Conservation (phyloP, 2,888 invertebrate species). For the Cetonia aurata region DNA sequence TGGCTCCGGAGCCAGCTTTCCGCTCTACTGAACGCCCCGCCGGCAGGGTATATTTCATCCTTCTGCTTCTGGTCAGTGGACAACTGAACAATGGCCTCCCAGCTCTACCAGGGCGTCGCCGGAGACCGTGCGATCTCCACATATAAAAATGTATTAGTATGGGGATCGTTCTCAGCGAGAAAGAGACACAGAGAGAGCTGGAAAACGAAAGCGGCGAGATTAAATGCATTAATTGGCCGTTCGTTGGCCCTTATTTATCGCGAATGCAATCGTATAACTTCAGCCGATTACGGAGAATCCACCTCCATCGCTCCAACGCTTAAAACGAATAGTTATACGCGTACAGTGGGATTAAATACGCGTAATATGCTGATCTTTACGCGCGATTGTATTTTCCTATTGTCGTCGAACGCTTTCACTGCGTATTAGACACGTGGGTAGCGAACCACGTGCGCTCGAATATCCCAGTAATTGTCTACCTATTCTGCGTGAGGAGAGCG, state of each 20-base stretch:
- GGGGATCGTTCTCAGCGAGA: too few relatives aligned
- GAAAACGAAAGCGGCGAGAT: too few relatives aligned
- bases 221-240: constrained; percentile 39
- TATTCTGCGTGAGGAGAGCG: constrained; percentile 53
- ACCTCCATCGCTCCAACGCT: too few relatives aligned
- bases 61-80: constrained; percentile 64
- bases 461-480: constrained; percentile 58
- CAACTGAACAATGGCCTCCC: constrained; percentile 61
- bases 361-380: constrained; percentile 33
- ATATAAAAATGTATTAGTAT: too few relatives aligned
- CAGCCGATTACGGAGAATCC: too few relatives aligned
- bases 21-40: constrained; percentile 59
- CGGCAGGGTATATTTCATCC: constrained; percentile 63
- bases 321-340: too few relatives aligned
- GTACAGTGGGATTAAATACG: background rate
- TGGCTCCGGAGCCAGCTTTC: constrained; percentile 63
- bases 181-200: background rate
- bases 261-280: too few relatives aligned
- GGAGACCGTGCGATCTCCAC: constrained; percentile 10
- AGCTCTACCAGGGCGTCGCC: background rate
- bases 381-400: constrained; percentile 37
- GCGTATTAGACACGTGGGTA: constrained; percentile 49
- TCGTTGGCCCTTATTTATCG: constrained; percentile 37
- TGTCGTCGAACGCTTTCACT: constrained; percentile 6
- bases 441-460: constrained; percentile 57